Base-by-base conservation (phyloP, 2,113 vertebrate species). In the Psittacula cyanocephala region DNA sequence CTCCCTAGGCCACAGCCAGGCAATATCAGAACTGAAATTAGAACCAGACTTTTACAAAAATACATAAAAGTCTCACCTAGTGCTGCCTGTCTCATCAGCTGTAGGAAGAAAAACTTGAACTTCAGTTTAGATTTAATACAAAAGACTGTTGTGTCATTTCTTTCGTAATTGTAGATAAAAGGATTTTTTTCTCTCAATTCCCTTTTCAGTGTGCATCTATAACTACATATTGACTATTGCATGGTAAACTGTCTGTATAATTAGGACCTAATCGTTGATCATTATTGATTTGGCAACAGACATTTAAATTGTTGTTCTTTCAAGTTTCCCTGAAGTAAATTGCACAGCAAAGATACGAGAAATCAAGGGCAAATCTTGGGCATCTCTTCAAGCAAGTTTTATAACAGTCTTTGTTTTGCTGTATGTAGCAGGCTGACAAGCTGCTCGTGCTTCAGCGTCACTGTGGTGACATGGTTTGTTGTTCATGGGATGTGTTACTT, bases 111-210 rank as follows among this genome's bases (percentile, higher is more conserved):
- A 85, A 91, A 3, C 37, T 77, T 17, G 0, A 19, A 46, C 49
- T 88, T 86, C 50, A 10, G 16, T 35, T 60, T 11, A 52, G 89
- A 52, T 96, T 88, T 89, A 95, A 92, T 92, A 77, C 89, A 83
- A 81, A 84, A 91, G 53, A 13, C 47, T 46, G 72, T 62, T 0
- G 0, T 47, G 49, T 77, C 44, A 4, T 60, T 95, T 41, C 70
- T 64, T 49, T 43, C 5, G 2, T 88, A 43, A 49, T 76, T 88
- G 72, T n/a, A 57, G 67, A 41, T 13, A 19, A 2, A 46, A 86
- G 41, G 64, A 35, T 35, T 78, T 91, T 79, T 47, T 59, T 49
- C 43, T 70, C 43, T 43, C 5, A 10, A 43, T 64, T 89, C 67
- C 47, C 70, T 88, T 88, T 76, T 93, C 60, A 93, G 50, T 72